Evolutionary conservation across 2,113 vertebrate species (phyloP).

Genomic region (Asarcornis scutulata): DNA sequence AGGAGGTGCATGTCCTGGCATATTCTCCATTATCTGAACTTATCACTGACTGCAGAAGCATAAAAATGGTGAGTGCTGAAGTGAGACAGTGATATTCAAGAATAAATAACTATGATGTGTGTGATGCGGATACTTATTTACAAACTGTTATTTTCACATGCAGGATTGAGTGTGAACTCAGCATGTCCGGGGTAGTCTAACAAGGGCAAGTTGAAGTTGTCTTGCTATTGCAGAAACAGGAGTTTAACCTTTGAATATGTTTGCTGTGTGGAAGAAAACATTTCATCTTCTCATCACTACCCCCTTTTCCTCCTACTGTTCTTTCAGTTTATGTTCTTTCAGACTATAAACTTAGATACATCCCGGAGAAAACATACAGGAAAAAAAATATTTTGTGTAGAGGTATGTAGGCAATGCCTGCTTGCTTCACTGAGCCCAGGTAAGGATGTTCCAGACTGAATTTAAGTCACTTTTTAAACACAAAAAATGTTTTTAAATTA

Average conservation of each 20-base stretch:
- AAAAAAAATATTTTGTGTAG: accelerated
- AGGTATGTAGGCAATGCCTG: background rate
- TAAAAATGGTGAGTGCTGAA: background rate
- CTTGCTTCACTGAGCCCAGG: background rate
- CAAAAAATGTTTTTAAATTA: background rate
- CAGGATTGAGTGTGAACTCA: background rate
- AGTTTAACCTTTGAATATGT: background rate
- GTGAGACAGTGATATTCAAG: background rate
- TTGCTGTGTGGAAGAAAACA: background rate
- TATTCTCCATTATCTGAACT: background rate
- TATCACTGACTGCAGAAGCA: background rate
- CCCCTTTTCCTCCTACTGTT: background rate
- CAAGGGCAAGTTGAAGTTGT: background rate
- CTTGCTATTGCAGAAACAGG: background rate
- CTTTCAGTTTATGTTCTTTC: background rate
- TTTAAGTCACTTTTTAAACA: background rate
- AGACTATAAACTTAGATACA: background rate
- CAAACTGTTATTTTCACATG: background rate
- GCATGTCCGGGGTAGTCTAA: background rate
- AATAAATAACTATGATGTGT: background rate
- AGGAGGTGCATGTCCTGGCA: background rate
- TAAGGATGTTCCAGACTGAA: background rate
- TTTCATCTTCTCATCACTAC: background rate
- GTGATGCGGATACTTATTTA: background rate
- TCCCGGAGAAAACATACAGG: background rate